Percentiles rank a stretch among this genome's conserved stretches.
Conservation (phyloP, 2,797 vertebrate genomes). For the Clangula hyemalis region DNA sequence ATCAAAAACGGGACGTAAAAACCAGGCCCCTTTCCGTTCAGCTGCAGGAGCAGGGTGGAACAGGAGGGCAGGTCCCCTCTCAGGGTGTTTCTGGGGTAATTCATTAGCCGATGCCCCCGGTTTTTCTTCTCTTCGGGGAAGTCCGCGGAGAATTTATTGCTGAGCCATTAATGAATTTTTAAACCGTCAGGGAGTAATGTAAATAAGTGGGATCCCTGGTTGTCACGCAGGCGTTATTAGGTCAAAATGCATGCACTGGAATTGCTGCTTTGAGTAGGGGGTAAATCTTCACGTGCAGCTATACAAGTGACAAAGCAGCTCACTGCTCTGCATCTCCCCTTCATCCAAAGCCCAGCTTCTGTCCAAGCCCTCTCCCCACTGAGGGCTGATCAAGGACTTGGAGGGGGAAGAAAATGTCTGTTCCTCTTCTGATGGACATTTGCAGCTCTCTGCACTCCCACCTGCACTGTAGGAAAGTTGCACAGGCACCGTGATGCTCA, state of each 20-base stretch:
- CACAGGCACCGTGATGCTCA: accelerated
- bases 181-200: constrained; percentile 69
- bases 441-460: background rate
- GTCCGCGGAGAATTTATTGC: constrained; percentile 65
- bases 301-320: background rate
- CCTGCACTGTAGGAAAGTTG: background rate
- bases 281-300: constrained; percentile 60
- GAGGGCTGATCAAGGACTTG: background rate
- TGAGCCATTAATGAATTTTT: constrained; percentile 75
- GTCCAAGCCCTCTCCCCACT: background rate
- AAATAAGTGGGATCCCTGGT: constrained; percentile 68
- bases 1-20: constrained; percentile 4
- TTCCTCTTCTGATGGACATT: background rate
- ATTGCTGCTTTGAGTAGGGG: constrained; percentile 66
- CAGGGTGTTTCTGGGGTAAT: constrained; percentile 20
- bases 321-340: constrained; percentile 7
- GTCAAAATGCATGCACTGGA: constrained; percentile 61
- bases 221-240: constrained; percentile 64
- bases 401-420: accelerated
- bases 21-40: background rate
- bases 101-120: constrained; percentile 44
- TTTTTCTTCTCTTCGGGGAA: constrained; percentile 47
- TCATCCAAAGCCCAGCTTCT: background rate
- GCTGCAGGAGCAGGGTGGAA: background rate
- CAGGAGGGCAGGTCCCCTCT: background rate